phyloP scores from a whole-genome alignment of 2,797 vertebrate species.

The Cryptoprocta ferox region DNA sequence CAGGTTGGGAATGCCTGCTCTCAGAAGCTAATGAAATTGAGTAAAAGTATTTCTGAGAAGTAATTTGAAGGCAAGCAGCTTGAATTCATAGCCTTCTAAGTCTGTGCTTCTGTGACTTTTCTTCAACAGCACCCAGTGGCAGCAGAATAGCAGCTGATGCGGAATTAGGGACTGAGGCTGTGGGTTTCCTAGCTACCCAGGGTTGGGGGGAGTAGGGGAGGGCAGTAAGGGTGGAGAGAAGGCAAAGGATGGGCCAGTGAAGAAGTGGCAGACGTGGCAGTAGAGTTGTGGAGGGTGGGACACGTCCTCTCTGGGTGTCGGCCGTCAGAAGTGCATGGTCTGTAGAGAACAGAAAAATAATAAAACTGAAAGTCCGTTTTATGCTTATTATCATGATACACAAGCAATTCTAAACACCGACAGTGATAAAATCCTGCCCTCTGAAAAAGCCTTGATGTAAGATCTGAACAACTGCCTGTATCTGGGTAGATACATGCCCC shows the following conservation, averaged over 20 bases:
- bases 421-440: not conserved
- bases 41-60: not conserved
- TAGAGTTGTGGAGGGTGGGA: not conserved
- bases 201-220: too few relatives aligned
- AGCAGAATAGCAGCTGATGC: not conserved
- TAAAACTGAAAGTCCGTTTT: not conserved
- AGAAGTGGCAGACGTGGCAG: not conserved
- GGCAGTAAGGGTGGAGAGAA: not conserved
- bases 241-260: not conserved
- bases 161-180: not conserved
- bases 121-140: not conserved
- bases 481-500: not conserved
- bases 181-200: not conserved
- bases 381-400: not conserved
- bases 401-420: not conserved
- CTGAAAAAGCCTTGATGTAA: not conserved
- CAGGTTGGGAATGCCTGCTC: not conserved
- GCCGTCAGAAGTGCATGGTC: fast-evolving
- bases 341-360: not conserved
- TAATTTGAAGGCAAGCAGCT: not conserved
- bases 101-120: not conserved
- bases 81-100: not conserved
- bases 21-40: not conserved
- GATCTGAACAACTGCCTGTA: not conserved
- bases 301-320: not conserved